Evolutionary conservation across 2,797 vertebrate genomes (phyloP).

Genomic region (Lemur catta): DNA sequence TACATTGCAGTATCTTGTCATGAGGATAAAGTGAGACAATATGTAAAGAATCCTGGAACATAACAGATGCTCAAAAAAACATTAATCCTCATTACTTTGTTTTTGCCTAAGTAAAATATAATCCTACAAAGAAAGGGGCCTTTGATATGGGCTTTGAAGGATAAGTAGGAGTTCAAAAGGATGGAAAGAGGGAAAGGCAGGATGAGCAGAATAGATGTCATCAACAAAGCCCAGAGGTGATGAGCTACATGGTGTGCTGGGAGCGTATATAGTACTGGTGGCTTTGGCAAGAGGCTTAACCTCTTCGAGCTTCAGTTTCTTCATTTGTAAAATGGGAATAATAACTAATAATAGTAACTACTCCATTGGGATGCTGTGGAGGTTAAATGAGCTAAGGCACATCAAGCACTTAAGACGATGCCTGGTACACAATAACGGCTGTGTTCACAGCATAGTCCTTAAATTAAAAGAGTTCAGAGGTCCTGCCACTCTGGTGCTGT

Average conservation of each 20-base stretch:
- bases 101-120: background rate
- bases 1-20: background rate
- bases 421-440: background rate
- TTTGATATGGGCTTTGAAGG: background rate
- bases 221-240: background rate
- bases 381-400: background rate
- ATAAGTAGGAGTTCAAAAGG: background rate
- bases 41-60: background rate
- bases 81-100: background rate
- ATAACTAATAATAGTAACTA: background rate
- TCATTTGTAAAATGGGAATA: background rate
- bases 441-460: background rate
- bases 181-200: background rate
- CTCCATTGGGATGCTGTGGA: background rate
- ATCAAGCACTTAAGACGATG: background rate
- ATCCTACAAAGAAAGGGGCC: background rate
- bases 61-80: background rate
- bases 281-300: background rate
- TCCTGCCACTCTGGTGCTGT: background rate
- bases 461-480: background rate
- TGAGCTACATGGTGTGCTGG: background rate
- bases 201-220: background rate
- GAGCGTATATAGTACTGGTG: background rate
- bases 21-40: background rate
- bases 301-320: background rate